A percentile compares a stretch with the other conserved stretches of the same genome.
phyloP scores from a whole-genome alignment of 2,888 invertebrate species.

The Spodoptera littoralis region DNA sequence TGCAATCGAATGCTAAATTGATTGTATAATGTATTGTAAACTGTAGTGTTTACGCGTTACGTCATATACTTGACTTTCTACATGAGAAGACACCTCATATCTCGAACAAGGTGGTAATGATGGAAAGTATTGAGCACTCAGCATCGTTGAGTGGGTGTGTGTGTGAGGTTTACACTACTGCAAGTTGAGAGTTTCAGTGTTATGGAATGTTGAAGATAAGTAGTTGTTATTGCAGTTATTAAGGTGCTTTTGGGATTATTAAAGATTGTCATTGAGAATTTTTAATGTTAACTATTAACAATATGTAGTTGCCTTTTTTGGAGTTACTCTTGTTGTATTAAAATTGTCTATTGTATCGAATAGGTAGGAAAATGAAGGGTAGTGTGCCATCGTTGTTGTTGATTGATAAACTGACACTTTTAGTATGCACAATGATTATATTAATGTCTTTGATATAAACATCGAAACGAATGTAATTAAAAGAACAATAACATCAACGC shows the following conservation, averaged over 20 bases:
- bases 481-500: slow-evolving; percentile 8
- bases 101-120: slow-evolving; percentile 46
- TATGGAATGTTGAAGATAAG: too few species aligned
- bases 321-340: too few species aligned
- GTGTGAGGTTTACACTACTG: slow-evolving; percentile 36
- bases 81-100: slow-evolving; percentile 52
- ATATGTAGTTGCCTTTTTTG: too few species aligned
- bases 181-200: slow-evolving; percentile 7
- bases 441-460: background rate
- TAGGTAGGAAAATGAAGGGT: too few species aligned
- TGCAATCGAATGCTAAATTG: slow-evolving; percentile 57
- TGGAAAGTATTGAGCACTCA: slow-evolving; percentile 50
- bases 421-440: too few species aligned
- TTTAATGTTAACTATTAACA: too few species aligned
- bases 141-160: slow-evolving; percentile 26
- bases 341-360: too few species aligned
- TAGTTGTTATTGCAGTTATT: background rate
- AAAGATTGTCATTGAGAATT: too few species aligned
- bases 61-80: slow-evolving; percentile 52
- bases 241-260: too few species aligned
- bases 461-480: background rate
- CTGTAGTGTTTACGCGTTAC: slow-evolving; percentile 60
- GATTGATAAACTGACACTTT: too few species aligned
- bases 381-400: too few species aligned
- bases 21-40: slow-evolving; percentile 65